These are phyloP conservation scores for Myripristis jacobus DNA, from an alignment of 2,797 vertebrate genomes.

Conservation along the genomic window DNA sequence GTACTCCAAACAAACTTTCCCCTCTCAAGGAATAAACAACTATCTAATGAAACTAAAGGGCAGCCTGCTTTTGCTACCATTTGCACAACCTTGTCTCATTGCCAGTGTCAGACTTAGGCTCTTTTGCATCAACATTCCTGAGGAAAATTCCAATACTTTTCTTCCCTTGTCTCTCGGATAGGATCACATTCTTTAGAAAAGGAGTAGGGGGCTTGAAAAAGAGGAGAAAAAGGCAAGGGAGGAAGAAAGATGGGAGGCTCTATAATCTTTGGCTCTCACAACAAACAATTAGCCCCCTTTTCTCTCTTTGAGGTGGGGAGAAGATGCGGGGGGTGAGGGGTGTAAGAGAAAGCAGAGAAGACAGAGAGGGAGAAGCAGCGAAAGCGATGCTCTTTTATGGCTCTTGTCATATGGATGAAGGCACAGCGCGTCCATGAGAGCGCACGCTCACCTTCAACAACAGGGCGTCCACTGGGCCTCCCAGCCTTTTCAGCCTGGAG, in stretches of 20 bases:
- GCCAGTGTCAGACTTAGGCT: conserved; percentile 71
- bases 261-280: conserved; percentile 87
- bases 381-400: conserved; percentile 89
- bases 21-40: not conserved
- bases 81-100: conserved; percentile 31
- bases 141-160: conserved; percentile 74
- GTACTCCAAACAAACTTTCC: not conserved
- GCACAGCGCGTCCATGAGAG: conserved; percentile 82
- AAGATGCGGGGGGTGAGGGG: conserved; percentile 38
- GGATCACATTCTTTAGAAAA: conserved; percentile 82
- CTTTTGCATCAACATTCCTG: conserved; percentile 64
- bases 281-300: conserved; percentile 88
- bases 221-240: conserved; percentile 72
- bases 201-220: conserved; percentile 73
- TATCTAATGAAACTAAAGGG: conserved; percentile 23
- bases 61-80: conserved; percentile 11
- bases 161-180: conserved; percentile 73
- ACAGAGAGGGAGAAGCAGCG: conserved; percentile 71
- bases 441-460: conserved; percentile 90
- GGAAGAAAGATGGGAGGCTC: conserved; percentile 80
- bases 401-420: conserved; percentile 89
- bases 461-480: conserved; percentile 84
- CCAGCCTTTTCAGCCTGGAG: conserved; percentile 85
- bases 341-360: conserved; percentile 64
- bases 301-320: conserved; percentile 78